phyloP scores from a whole-genome alignment of 2,888 invertebrate genomes.

The Pimpla rufipes region DNA sequence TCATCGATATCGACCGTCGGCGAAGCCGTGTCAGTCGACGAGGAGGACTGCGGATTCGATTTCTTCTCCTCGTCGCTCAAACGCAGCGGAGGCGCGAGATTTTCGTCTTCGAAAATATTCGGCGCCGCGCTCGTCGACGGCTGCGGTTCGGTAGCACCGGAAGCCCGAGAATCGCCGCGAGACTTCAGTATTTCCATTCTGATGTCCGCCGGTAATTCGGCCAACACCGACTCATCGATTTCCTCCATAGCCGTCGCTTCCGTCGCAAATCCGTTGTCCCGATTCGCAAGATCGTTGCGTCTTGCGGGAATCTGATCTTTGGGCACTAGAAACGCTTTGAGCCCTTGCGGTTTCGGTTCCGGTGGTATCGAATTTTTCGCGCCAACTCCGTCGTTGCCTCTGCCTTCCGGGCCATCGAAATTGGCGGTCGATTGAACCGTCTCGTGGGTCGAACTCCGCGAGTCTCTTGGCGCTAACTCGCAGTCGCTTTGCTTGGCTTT shows the following conservation, averaged over 20 bases:
- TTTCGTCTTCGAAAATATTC: not conserved
- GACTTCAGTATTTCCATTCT: conserved; percentile 85
- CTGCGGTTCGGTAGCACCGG: not conserved
- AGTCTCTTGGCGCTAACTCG: not conserved
- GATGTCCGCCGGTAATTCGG: conserved; percentile 87
- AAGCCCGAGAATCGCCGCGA: conserved; percentile 24
- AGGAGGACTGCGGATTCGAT: not conserved
- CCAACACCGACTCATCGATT: conserved; percentile 87
- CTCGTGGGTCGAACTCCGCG: conserved; percentile 20
- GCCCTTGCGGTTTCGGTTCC: conserved; percentile 39
- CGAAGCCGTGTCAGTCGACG: conserved; percentile 17
- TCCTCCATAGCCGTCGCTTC: conserved; percentile 60
- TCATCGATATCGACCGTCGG: conserved; percentile 85
- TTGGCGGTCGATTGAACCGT: not conserved
- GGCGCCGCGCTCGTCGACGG: conserved; percentile 10
- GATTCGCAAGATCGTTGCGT: not conserved
- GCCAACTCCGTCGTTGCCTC: conserved; percentile 19
- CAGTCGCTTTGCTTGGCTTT: conserved; percentile 70
- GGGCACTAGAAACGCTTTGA: conserved; percentile 60
- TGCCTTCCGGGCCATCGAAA: not conserved
- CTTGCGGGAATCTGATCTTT: conserved; percentile 15
- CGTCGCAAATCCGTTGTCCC: conserved; percentile 7
- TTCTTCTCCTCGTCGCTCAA: conserved; percentile 1
- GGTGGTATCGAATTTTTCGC: conserved; percentile 1
- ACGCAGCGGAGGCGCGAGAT: not conserved